Conservation (phyloP, 2,888 invertebrate species). For the Clunio marinus region DNA sequence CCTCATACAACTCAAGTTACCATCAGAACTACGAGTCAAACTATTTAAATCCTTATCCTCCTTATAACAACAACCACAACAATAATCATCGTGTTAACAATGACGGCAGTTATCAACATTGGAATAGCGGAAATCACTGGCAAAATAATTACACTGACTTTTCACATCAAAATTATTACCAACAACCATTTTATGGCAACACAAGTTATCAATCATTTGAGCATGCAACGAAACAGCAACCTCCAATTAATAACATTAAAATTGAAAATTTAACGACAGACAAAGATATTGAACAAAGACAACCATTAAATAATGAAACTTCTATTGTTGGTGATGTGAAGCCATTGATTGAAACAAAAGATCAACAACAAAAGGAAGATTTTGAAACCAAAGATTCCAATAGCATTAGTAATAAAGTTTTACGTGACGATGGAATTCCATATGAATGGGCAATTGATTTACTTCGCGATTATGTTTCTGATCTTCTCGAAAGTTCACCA, state of each 20-base stretch:
- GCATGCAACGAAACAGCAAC: neutral
- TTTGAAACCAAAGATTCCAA: slow-evolving; percentile 58
- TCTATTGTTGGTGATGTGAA: slow-evolving; percentile 32
- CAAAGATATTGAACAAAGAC: slow-evolving; percentile 34
- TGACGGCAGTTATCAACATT: neutral
- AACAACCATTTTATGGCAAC: slow-evolving; percentile 13
- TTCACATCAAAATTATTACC: slow-evolving; percentile 15
- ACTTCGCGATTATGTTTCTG: slow-evolving; percentile 79
- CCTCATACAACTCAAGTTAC: no score
- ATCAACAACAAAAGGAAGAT: slow-evolving; percentile 51
- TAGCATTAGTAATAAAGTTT: slow-evolving; percentile 54
- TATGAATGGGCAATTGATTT: slow-evolving; percentile 85
- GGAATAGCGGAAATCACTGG: slow-evolving; percentile 19
- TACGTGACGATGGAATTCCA: slow-evolving; percentile 67
- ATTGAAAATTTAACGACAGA: slow-evolving; percentile 29
- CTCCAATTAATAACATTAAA: no score
- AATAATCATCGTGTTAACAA: neutral
- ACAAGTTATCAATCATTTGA: slow-evolving; percentile 8
- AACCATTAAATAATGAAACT: slow-evolving; percentile 36
- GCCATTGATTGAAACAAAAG: neutral
- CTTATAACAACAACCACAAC: neutral
- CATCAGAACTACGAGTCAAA: slow-evolving; percentile 9
- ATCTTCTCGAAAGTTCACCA: slow-evolving; percentile 86
- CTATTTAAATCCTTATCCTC: neutral
- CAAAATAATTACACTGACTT: slow-evolving; percentile 28